Evolutionary conservation across 2,888 invertebrate genomes (phyloP).

Genomic region (Dermolepida albohirtum): DNA sequence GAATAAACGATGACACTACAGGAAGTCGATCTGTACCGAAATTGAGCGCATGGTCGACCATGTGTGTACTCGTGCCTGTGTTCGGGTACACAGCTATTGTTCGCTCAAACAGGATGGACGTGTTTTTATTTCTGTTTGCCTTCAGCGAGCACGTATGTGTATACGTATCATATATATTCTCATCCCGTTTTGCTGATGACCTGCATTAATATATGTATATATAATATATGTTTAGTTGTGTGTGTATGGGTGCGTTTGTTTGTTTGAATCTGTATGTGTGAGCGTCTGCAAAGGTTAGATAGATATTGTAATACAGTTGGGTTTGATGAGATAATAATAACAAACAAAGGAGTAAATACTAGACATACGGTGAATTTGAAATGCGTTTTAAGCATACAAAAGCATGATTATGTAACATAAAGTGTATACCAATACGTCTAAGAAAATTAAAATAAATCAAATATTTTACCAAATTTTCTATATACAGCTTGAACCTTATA

Average conservation of each 20-base stretch:
- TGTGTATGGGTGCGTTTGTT: no score
- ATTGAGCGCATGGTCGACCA: slow-evolving; percentile 36
- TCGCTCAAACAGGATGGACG: slow-evolving; percentile 33
- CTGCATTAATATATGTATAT: slow-evolving; percentile 5
- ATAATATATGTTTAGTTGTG: background rate
- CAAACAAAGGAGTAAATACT: no score
- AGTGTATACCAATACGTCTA: no score
- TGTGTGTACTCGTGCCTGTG: slow-evolving; percentile 8
- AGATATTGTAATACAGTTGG: no score
- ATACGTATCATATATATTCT: background rate
- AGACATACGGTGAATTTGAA: no score
- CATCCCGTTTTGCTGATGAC: slow-evolving; percentile 4
- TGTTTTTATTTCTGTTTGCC: slow-evolving; percentile 1
- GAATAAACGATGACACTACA: slow-evolving; percentile 38
- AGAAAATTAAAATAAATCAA: no score
- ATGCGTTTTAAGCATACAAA: no score
- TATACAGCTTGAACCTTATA: no score
- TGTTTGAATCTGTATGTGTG: background rate
- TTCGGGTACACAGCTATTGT: slow-evolving; percentile 27
- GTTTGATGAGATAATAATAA: no score
- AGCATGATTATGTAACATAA: no score
- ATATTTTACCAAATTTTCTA: no score
- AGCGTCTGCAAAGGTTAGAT: background rate
- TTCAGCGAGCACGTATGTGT: no score
- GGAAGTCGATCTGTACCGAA: slow-evolving; percentile 40